Percentiles rank a stretch among this genome's conserved stretches.
These are phyloP conservation scores for Eupleurogrammus muticus DNA, from an alignment of 2,797 vertebrate species.

Conservation along the genomic window DNA sequence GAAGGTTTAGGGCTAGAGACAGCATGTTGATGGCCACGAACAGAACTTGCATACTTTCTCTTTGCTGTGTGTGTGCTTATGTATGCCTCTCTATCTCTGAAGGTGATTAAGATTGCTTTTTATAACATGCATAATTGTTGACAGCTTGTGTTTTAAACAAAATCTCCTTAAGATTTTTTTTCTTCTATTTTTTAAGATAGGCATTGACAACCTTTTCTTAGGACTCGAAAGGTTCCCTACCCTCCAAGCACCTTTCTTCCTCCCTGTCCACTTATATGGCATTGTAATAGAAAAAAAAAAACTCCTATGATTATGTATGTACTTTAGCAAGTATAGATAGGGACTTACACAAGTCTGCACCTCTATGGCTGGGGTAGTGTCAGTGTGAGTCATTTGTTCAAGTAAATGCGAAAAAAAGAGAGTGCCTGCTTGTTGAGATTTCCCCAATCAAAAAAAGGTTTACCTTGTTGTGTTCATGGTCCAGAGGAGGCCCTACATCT, in stretches of 20 bases:
- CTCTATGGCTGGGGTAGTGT: conserved; percentile 72
- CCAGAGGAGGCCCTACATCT: conserved; percentile 58
- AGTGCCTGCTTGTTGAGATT: conserved; percentile 76
- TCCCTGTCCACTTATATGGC: conserved; percentile 30
- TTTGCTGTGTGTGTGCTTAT: conserved; percentile 22
- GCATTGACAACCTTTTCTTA: conserved; percentile 10
- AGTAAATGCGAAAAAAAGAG: conserved; percentile 61
- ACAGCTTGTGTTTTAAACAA: conserved; percentile 7
- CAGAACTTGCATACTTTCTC: conserved; percentile 38
- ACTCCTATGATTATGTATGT: conserved; percentile 21
- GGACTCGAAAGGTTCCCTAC: conserved; percentile 42
- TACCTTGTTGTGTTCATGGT: conserved; percentile 59
- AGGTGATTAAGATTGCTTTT: conserved; percentile 85
- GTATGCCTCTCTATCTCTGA: conserved; percentile 56
- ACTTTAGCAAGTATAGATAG: conserved; percentile 28
- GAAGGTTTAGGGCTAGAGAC: conserved; percentile 63
- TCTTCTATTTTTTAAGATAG: neutral
- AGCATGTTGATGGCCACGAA: conserved; percentile 72
- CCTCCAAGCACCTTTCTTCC: neutral
- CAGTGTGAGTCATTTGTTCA: conserved; percentile 66
- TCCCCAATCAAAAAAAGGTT: conserved; percentile 68
- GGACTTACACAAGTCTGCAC: conserved; percentile 76
- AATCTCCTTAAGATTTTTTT: neutral
- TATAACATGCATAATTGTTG: conserved; percentile 76
- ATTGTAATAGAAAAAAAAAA: conserved; percentile 11